phyloP scores from a whole-genome alignment of 2,888 invertebrate genomes.

The Xiphydria camelus region DNA sequence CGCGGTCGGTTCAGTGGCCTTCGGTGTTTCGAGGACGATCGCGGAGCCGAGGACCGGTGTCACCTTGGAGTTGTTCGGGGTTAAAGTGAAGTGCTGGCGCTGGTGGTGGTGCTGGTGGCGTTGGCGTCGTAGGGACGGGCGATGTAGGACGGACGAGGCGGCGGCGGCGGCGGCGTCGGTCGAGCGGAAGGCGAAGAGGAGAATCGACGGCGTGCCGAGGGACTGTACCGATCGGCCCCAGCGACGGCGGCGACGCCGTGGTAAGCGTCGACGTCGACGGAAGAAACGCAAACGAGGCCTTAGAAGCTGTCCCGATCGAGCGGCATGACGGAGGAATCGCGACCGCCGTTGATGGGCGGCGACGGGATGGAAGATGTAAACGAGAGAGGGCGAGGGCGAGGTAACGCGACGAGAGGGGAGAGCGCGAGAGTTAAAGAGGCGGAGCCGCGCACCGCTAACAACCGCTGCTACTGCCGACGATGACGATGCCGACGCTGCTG shows the following conservation, averaged over 20 bases:
- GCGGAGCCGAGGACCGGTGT: background rate
- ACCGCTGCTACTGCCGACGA: too few species aligned
- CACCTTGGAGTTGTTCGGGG: background rate
- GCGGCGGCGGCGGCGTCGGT: constrained; percentile 16
- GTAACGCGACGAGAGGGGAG: background rate
- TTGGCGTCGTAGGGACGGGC: constrained; percentile 22
- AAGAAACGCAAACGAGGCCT: constrained; percentile 13
- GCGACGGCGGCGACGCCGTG: background rate
- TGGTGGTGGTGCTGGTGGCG: constrained; percentile 22
- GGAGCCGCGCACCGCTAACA: too few species aligned
- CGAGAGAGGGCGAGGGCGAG: too few species aligned
- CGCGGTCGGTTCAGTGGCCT: constrained; percentile 2
- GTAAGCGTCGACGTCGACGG: background rate
- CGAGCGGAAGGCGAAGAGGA: constrained; percentile 1
- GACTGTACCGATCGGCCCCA: background rate
- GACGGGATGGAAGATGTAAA: too few species aligned
- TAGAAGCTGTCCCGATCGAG: too few species aligned
- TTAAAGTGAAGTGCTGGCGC: constrained; percentile 17
- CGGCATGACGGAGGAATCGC: too few species aligned
- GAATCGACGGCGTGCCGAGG: background rate
- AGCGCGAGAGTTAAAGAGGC: background rate
- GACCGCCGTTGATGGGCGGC: too few species aligned
- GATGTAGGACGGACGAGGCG: too few species aligned
- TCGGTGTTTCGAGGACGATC: constrained; percentile 4
- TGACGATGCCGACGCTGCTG: too few species aligned